Evolutionary conservation across 2,888 invertebrate genomes (phyloP).

Genomic region (Ctenicera cuprea): DNA sequence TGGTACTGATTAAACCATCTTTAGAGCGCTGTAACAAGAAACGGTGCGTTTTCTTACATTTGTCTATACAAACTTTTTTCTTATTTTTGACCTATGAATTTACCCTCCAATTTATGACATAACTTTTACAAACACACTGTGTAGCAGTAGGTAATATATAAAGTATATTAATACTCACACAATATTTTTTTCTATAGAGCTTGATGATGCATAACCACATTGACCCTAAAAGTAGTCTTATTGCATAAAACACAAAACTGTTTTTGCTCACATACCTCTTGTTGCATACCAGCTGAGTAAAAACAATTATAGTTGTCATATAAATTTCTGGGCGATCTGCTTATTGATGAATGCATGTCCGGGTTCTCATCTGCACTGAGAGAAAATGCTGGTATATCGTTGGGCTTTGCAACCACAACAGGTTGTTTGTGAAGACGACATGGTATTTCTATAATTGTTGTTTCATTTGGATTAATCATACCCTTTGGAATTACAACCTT

Average conservation of each 20-base stretch:
- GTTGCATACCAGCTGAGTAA: neutral
- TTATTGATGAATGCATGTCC: too few species aligned
- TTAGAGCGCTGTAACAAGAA: too few species aligned
- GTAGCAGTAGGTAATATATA: too few species aligned
- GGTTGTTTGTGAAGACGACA: conserved; percentile 60
- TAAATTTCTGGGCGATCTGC: neutral
- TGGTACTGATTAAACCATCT: too few species aligned
- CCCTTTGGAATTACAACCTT: conserved; percentile 66
- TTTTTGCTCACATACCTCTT: neutral
- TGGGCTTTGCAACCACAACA: conserved; percentile 63
- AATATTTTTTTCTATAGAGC: neutral
- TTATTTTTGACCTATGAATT: too few species aligned
- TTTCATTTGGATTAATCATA: conserved; percentile 64
- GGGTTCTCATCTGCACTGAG: neutral
- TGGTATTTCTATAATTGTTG: conserved; percentile 67
- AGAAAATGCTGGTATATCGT: conserved; percentile 2
- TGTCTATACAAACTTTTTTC: too few species aligned
- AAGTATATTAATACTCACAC: too few species aligned
- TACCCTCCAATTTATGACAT: too few species aligned
- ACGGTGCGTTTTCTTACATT: too few species aligned
- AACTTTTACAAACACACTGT: too few species aligned
- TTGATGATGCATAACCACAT: neutral
- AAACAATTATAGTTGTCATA: neutral
- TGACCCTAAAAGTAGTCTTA: neutral
- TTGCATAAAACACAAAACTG: neutral